These are phyloP conservation scores for Bombus pyrosoma DNA, from an alignment of 1,140 invertebrate genomes.

Conservation along the genomic window DNA sequence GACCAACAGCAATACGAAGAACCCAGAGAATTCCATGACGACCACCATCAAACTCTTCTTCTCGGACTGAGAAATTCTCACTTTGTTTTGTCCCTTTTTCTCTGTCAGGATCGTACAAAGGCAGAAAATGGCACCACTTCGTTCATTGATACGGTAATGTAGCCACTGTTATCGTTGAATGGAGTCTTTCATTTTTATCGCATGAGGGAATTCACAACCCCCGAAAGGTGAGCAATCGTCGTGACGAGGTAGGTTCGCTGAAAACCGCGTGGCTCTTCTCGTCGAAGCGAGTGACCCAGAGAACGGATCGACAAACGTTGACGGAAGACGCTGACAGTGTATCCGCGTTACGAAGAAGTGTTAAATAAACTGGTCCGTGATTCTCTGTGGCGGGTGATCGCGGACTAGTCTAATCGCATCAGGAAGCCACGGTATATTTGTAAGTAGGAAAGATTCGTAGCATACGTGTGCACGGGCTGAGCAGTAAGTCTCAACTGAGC, in stretches of 20 bases:
- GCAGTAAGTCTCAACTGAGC: constrained; percentile 81
- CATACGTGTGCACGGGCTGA: constrained; percentile 79
- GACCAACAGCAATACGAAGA: constrained; percentile 43
- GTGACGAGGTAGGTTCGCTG: neutral
- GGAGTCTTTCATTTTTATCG: constrained; percentile 2
- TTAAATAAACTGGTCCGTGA: constrained; percentile 57
- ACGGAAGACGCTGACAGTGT: neutral
- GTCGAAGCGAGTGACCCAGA: constrained; percentile 4
- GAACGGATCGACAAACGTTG: neutral
- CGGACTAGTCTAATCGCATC: constrained; percentile 65
- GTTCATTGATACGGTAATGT: neutral
- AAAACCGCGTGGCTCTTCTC: neutral
- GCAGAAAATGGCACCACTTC: neutral
- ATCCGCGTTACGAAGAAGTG: constrained; percentile 41
- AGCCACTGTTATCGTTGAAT: constrained; percentile 33
- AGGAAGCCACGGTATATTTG: constrained; percentile 58
- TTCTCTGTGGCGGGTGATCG: constrained; percentile 42
- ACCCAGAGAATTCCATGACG: constrained; percentile 35
- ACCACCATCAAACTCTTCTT: too few species aligned
- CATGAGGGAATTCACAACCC: neutral
- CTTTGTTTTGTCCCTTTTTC: neutral
- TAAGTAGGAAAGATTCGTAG: constrained; percentile 63
- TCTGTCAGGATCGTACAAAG: too few species aligned
- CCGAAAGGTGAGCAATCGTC: too few species aligned
- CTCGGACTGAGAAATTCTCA: neutral